Percentiles rank a stretch among this genome's conserved stretches.
These are phyloP conservation scores for Pseudochirops cupreus DNA, from an alignment of 2,797 vertebrate species.

Conservation along the genomic window DNA sequence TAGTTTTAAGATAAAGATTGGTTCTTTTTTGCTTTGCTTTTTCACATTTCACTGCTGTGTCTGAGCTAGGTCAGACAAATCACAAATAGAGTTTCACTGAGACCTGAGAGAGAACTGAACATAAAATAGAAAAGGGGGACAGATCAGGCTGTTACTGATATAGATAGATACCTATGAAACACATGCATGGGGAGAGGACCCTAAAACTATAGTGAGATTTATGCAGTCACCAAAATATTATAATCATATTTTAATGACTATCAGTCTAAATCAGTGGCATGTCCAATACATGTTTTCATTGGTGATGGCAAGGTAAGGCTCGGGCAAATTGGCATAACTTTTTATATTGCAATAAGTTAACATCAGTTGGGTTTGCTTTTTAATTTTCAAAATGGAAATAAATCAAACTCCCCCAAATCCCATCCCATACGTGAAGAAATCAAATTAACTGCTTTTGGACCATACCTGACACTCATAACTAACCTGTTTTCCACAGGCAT, in stretches of 20 bases:
- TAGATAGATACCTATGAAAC: neutral
- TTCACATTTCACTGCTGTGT: neutral
- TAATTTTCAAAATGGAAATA: constrained; percentile 42
- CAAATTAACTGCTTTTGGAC: constrained; percentile 20
- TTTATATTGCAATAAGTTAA: constrained; percentile 11
- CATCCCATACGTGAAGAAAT: constrained; percentile 44
- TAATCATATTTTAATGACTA: constrained; percentile 64
- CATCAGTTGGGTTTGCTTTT: constrained; percentile 30
- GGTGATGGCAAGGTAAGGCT: neutral
- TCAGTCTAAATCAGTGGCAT: constrained; percentile 58
- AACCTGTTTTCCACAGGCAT: neutral
- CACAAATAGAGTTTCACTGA: neutral
- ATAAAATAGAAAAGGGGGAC: neutral
- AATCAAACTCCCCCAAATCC: neutral
- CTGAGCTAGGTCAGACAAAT: neutral
- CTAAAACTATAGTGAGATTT: neutral
- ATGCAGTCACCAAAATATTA: neutral
- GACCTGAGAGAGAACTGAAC: neutral
- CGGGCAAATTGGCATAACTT: constrained; percentile 26
- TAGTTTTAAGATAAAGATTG: neutral
- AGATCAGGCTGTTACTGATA: neutral
- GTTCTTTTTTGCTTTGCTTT: neutral
- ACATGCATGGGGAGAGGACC: neutral
- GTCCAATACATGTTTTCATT: constrained; percentile 50
- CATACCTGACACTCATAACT: constrained; percentile 48